A percentile compares a stretch with the other conserved stretches of the same genome.
These are phyloP conservation scores for Xyrichtys novacula DNA, from an alignment of 2,797 vertebrate genomes.

Conservation along the genomic window DNA sequence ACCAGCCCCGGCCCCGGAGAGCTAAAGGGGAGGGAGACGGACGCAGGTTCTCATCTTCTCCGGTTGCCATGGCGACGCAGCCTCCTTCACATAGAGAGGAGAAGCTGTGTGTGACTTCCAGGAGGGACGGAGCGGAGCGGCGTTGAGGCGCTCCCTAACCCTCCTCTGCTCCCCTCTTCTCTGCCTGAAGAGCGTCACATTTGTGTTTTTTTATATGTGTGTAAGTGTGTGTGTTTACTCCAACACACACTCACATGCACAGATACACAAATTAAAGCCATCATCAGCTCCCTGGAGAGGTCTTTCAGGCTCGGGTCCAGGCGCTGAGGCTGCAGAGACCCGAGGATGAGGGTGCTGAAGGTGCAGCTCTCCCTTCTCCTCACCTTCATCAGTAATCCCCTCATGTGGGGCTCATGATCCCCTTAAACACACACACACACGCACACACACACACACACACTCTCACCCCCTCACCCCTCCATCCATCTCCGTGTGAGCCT, in stretches of 20 bases:
- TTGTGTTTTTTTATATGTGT: slow-evolving; percentile 20
- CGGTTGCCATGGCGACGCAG: slow-evolving; percentile 90
- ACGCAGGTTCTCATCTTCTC: slow-evolving; percentile 68
- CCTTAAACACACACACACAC: neutral
- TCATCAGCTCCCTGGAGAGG: slow-evolving; percentile 30
- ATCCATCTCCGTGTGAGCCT: slow-evolving; percentile 59
- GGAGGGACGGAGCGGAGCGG: slow-evolving; percentile 71
- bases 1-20: slow-evolving; percentile 8
- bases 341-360: slow-evolving; percentile 24
- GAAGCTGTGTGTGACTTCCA: slow-evolving; percentile 78
- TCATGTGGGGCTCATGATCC: slow-evolving; percentile 47
- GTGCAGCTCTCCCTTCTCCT: slow-evolving; percentile 42
- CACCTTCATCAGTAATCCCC: slow-evolving; percentile 68
- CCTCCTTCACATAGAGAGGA: slow-evolving; percentile 80
- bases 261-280: slow-evolving; percentile 38
- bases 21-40: slow-evolving; percentile 74
- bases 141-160: slow-evolving; percentile 33
- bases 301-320: neutral
- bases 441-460: neutral
- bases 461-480: too few relatives aligned
- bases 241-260: slow-evolving; percentile 40
- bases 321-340: slow-evolving; percentile 15
- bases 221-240: slow-evolving; percentile 19
- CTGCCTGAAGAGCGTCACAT: slow-evolving; percentile 21
- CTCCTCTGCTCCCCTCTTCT: slow-evolving; percentile 3